Evolutionary conservation across 2,113 vertebrate genomes (phyloP), one percentile per base, ranked within the genome.

Genomic region (Bothrops jararaca): DNA sequence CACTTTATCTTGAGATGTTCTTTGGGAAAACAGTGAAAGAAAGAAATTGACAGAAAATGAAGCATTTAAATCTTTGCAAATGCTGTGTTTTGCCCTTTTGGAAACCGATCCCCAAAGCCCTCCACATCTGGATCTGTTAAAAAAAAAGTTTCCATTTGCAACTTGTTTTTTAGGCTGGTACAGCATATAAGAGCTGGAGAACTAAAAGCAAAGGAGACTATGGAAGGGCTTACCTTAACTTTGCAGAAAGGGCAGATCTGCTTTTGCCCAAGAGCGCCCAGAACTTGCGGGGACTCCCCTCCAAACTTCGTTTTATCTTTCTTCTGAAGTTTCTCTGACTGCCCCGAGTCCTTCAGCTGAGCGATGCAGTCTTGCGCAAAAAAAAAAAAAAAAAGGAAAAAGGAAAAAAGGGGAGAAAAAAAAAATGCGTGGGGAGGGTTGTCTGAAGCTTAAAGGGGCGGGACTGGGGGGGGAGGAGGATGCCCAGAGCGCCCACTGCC

Each of bases 71-170:
- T 15, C 85, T 54, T 22, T 57, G 85, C 58, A 88, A 90, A 87
- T 60, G 89, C 80, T 29, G 29, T 26, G 39, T 23, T 91, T 56
- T 34, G 85, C 20, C 45, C 60, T 88, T 91, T 86, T 34, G 89
- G 58, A 91, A 90, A 39, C 56, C 42, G 42, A 45, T 58, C 48
- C 54, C n/a, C 24, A 74, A 90, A 56, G 34, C 52, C 45, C 26
- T 42, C 86, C 86, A 89, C 93, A 92, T 89, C 87, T 85, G 88
- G 92, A 88, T 91, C n/a, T 50, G 86, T 56, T 93, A 54, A 93
- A 90, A 34, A 48, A 42, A 89, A 53, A 91, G 34, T 91, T 93
- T 93, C 92, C 92, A 93, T 56, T 91, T 12, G 88, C 80, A 90
- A n/a, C 69, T 92, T 34, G 20, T 45, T 90, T 50, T 90, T 87